Evolutionary conservation across 2,113 vertebrate species (phyloP).

Genomic region (Castor canadensis): DNA sequence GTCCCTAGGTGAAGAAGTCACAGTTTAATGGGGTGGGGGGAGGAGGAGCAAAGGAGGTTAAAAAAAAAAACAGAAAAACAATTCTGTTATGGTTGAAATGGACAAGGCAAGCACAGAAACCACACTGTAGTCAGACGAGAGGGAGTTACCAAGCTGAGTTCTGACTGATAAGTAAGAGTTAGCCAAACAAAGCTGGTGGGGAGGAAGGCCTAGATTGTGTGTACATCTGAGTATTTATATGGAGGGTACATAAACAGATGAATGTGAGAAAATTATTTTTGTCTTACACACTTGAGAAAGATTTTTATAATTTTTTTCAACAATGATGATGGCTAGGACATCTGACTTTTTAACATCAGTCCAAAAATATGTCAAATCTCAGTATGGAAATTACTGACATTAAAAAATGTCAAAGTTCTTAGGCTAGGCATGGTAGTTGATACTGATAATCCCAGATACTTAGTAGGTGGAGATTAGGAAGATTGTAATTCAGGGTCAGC

Average conservation of each 20-base stretch:
- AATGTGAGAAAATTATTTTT: neutral
- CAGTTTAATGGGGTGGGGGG: neutral
- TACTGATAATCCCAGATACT: too few species aligned
- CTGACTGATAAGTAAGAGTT: neutral
- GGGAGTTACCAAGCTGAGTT: neutral
- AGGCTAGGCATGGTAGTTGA: too few species aligned
- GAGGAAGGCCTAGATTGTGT: neutral
- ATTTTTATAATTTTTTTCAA: neutral
- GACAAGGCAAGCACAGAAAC: neutral
- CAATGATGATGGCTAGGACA: neutral
- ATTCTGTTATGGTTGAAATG: neutral
- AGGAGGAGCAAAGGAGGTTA: neutral
- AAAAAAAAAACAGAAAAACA: neutral
- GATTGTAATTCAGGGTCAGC: too few species aligned
- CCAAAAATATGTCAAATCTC: conserved; percentile 21
- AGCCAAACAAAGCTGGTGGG: neutral
- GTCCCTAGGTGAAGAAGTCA: neutral
- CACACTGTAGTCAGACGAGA: neutral
- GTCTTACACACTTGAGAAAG: neutral
- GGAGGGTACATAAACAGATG: neutral
- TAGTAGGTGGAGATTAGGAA: too few species aligned
- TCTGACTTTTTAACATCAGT: conserved; percentile 11
- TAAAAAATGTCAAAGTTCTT: conserved; percentile 52
- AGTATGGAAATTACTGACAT: conserved; percentile 34
- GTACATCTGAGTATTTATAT: neutral